Conservation (phyloP, 2,113 vertebrate genomes). For the Leptosomus discolor region DNA sequence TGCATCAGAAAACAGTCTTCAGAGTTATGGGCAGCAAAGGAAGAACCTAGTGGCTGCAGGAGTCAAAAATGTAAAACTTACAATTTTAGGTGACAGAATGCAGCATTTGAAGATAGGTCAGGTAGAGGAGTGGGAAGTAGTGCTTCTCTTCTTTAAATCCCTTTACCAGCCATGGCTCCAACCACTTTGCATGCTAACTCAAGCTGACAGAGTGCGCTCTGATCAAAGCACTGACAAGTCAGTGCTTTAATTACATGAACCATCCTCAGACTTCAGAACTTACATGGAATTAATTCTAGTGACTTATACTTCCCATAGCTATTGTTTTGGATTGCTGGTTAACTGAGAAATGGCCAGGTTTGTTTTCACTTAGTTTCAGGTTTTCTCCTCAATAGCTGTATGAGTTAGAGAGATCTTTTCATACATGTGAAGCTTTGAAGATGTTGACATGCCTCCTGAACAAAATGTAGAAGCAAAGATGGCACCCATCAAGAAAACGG, state of each 20-base stretch:
- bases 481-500: background rate
- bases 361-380: conserved; percentile 26
- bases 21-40: background rate
- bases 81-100: background rate
- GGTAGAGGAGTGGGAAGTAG: background rate
- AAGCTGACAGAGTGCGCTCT: background rate
- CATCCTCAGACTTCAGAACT: background rate
- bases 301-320: background rate
- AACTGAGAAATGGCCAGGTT: conserved; percentile 24
- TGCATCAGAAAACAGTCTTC: background rate
- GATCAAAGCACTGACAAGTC: conserved; percentile 6
- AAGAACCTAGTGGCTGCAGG: background rate
- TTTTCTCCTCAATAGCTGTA: background rate
- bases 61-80: background rate
- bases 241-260: background rate
- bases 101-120: background rate
- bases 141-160: background rate
- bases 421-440: background rate
- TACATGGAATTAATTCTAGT: background rate
- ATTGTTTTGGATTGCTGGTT: background rate
- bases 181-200: background rate
- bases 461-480: conserved; percentile 5
- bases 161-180: background rate
- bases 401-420: background rate
- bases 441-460: background rate